Percentiles rank a stretch among this genome's conserved stretches.
phyloP scores from a whole-genome alignment of 1,140 invertebrate genomes.

The Cherax quadricarinatus region DNA sequence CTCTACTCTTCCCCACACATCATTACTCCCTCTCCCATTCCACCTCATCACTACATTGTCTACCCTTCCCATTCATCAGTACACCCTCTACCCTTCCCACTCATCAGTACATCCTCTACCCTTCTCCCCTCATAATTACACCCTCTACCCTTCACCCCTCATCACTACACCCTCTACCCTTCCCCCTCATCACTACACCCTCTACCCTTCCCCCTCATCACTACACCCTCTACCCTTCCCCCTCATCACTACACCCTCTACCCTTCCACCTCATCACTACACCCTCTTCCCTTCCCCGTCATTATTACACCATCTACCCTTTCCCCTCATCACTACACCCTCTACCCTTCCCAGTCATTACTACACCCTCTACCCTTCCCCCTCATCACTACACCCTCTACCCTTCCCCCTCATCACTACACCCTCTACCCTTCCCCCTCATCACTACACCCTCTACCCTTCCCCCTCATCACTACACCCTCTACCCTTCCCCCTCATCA shows the following conservation, averaged over 20 bases:
- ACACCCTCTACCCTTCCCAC: too few relatives aligned
- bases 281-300: not conserved
- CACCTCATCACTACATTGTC: too few relatives aligned
- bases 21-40: too few relatives aligned
- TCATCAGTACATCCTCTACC: too few relatives aligned
- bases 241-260: not conserved
- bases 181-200: too few relatives aligned
- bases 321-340: not conserved
- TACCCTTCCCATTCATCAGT: too few relatives aligned
- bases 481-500: too few relatives aligned
- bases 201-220: too few relatives aligned
- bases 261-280: not conserved
- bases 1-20: too few relatives aligned
- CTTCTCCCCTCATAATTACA: too few relatives aligned
- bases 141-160: too few relatives aligned
- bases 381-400: not conserved
- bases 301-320: not conserved
- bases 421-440: not conserved
- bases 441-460: not conserved
- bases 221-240: not conserved
- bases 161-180: too few relatives aligned
- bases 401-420: not conserved
- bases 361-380: not conserved
- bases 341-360: not conserved
- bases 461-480: not conserved